Evolutionary conservation across 2,113 vertebrate species (phyloP).

Genomic region (Nestor notabilis): DNA sequence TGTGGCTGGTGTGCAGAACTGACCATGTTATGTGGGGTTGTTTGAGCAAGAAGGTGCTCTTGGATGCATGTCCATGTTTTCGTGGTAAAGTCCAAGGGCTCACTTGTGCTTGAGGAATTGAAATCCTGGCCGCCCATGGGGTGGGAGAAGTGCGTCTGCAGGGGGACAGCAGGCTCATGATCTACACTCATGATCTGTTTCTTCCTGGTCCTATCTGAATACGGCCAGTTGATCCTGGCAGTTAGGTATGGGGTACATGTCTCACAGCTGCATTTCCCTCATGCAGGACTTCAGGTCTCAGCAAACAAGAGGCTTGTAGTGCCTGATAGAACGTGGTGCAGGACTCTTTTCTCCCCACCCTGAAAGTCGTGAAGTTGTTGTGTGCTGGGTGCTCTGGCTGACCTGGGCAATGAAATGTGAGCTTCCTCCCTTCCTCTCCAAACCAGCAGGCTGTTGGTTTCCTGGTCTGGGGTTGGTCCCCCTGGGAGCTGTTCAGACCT

Average conservation of each 20-base stretch:
- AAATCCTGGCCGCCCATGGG: background rate
- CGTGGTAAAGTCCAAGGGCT: background rate
- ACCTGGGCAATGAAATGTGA: background rate
- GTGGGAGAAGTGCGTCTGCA: background rate
- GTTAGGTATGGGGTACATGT: background rate
- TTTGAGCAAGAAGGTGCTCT: background rate
- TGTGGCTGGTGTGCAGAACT: background rate
- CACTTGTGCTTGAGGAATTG: background rate
- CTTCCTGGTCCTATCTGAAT: background rate
- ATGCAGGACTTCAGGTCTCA: background rate
- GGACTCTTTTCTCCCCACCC: background rate
- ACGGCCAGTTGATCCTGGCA: background rate
- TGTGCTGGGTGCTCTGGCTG: background rate
- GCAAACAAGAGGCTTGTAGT: background rate
- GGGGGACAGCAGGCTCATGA: background rate
- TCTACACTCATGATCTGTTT: fast-evolving
- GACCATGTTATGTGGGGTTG: background rate
- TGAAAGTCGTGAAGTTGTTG: background rate
- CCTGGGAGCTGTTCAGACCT: background rate
- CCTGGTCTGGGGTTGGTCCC: background rate
- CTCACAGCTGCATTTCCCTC: background rate
- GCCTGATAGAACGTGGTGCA: fast-evolving
- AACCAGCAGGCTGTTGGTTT: background rate
- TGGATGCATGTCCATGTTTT: background rate
- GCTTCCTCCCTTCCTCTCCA: fast-evolving